Evolutionary conservation across 2,797 vertebrate species (phyloP).

Genomic region (Podarcis siculus): DNA sequence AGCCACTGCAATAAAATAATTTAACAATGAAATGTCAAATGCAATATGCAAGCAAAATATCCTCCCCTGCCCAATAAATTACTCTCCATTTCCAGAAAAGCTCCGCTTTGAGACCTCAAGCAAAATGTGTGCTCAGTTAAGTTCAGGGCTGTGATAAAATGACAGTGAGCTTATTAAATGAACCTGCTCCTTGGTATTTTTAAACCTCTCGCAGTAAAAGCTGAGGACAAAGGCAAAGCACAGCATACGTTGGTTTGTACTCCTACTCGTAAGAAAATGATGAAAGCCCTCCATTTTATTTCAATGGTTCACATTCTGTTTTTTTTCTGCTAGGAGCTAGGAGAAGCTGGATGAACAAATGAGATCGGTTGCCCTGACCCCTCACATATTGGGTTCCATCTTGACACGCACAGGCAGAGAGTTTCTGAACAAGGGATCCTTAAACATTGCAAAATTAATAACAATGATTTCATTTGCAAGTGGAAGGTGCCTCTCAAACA

Average conservation of each 20-base stretch:
- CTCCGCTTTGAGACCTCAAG: not conserved
- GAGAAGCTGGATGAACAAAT: not conserved
- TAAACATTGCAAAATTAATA: not conserved
- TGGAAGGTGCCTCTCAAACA: not conserved
- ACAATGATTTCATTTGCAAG: not conserved
- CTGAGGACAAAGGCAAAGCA: not conserved
- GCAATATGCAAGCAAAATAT: not conserved
- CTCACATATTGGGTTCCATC: not conserved
- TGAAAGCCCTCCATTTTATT: not conserved
- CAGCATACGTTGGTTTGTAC: not conserved
- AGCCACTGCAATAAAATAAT: not conserved
- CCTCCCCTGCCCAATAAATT: not conserved
- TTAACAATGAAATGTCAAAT: conserved; percentile 32
- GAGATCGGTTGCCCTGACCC: not conserved
- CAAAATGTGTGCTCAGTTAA: conserved; percentile 35
- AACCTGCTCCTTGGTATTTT: conserved; percentile 41
- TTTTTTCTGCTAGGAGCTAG: not conserved
- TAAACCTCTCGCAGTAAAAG: conserved; percentile 7
- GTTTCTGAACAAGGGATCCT: not conserved
- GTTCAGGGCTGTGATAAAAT: conserved; percentile 38
- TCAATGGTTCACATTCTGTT: not conserved
- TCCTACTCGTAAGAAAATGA: not conserved
- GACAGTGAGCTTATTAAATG: conserved; percentile 2
- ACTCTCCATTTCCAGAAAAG: conserved; percentile 11
- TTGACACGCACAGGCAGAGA: not conserved